Evolutionary conservation across 2,797 vertebrate species (phyloP).

Genomic region (Threskiornis aethiopicus): DNA sequence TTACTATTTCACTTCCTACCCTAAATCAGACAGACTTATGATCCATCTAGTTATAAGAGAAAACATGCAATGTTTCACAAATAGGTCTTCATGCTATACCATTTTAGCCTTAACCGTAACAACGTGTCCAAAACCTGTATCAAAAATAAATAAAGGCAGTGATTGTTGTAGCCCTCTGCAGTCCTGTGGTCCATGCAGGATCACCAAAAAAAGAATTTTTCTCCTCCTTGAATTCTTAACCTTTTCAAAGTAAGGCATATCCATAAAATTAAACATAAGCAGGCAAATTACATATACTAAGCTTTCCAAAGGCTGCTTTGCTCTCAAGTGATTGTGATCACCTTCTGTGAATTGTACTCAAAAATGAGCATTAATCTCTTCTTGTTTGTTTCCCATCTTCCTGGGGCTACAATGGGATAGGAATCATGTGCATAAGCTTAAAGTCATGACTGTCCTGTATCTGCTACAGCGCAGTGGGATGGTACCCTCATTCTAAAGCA

Average conservation of each 20-base stretch:
- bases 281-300: not conserved
- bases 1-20: not conserved
- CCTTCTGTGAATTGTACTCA: not conserved
- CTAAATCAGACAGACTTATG: not conserved
- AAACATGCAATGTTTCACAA: not conserved
- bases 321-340: not conserved
- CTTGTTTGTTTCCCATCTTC: not conserved
- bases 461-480: not conserved
- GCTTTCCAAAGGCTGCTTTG: not conserved
- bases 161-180: not conserved
- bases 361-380: not conserved
- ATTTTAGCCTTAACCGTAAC: not conserved
- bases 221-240: not conserved
- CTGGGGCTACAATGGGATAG: not conserved
- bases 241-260: not conserved
- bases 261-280: not conserved
- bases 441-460: not conserved
- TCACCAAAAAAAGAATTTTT: not conserved
- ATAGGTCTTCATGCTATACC: not conserved
- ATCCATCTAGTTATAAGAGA: not conserved
- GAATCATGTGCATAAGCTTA: not conserved
- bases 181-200: not conserved
- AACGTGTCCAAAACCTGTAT: not conserved
- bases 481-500: not conserved
- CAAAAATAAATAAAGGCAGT: not conserved